These are phyloP conservation scores for Polypedilum vanderplanki DNA, from an alignment of 1,140 invertebrate genomes.

Conservation along the genomic window DNA sequence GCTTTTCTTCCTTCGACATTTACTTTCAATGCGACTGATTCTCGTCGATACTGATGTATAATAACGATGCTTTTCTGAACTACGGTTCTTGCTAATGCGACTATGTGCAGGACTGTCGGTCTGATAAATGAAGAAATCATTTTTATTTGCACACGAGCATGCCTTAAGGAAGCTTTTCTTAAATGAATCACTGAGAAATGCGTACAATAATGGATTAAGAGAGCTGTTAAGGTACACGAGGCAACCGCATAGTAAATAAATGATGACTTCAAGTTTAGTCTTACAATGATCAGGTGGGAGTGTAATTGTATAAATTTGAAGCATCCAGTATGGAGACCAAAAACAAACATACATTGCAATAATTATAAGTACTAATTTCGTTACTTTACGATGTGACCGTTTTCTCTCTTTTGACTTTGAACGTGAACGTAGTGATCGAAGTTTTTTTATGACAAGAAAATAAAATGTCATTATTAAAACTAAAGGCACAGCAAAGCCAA, in stretches of 20 bases:
- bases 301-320: background rate
- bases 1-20: background rate
- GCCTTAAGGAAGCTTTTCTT: slow-evolving; percentile 11
- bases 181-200: background rate
- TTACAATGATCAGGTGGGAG: background rate
- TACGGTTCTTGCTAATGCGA: background rate
- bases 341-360: background rate
- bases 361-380: background rate
- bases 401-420: background rate
- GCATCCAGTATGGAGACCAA: background rate
- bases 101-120: background rate
- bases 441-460: background rate
- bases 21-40: background rate
- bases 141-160: slow-evolving; percentile 5
- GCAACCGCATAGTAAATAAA: background rate
- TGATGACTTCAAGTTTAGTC: background rate
- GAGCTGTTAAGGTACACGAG: background rate
- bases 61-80: background rate
- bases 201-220: background rate
- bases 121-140: background rate
- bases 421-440: background rate
- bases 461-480: background rate
- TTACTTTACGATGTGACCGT: background rate
- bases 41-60: background rate
- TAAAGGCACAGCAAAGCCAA: background rate